These are phyloP conservation scores for Melanotaenia pygmaea DNA, from an alignment of 2,797 vertebrate species.

Conservation along the genomic window DNA sequence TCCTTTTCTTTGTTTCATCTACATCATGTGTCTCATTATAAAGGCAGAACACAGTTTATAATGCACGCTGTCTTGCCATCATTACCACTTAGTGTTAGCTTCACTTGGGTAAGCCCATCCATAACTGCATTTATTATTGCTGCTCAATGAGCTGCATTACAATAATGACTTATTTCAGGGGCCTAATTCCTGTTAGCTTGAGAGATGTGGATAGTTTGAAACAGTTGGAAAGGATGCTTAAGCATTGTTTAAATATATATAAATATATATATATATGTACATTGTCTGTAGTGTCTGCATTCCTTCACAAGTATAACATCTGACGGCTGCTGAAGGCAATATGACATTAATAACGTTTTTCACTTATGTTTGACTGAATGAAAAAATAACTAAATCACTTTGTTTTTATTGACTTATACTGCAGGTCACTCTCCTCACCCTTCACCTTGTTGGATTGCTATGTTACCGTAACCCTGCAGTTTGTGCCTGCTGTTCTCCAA, in stretches of 20 bases:
- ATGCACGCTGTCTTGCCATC: slow-evolving; percentile 48
- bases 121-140: slow-evolving; percentile 57
- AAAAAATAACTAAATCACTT: too few relatives aligned
- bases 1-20: slow-evolving; percentile 35
- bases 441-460: too few relatives aligned
- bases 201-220: slow-evolving; percentile 32
- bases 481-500: too few relatives aligned
- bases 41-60: slow-evolving; percentile 50
- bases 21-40: slow-evolving; percentile 55
- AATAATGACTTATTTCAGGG: slow-evolving; percentile 63
- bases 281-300: neutral
- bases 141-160: slow-evolving; percentile 48
- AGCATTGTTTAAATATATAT: neutral
- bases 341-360: too few relatives aligned
- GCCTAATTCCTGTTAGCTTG: slow-evolving; percentile 54
- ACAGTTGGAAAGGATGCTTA: slow-evolving; percentile 41
- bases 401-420: too few relatives aligned
- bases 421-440: too few relatives aligned
- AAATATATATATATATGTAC: too few relatives aligned
- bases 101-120: slow-evolving; percentile 56
- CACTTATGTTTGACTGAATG: too few relatives aligned
- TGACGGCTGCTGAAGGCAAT: neutral
- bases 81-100: slow-evolving; percentile 62
- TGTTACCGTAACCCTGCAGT: too few relatives aligned
- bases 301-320: neutral